Base-by-base conservation (phyloP, 1,140 invertebrate species). In the Anastrepha ludens region DNA sequence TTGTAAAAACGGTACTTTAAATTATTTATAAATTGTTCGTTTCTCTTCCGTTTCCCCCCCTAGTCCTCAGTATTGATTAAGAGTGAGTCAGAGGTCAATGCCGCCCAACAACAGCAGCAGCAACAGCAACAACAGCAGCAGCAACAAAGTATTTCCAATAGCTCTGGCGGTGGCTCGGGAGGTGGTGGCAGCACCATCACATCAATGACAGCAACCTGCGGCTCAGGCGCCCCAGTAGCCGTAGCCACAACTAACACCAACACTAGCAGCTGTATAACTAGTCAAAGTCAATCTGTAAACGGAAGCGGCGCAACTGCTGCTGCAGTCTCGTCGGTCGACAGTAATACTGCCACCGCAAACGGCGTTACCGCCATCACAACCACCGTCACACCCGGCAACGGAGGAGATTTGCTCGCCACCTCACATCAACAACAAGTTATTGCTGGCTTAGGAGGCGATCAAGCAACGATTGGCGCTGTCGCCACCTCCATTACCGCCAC, bases 1-100 rank as follows among this genome's bases (percentile, higher is more conserved):
- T 55, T 2, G 50, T 11, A 55, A 55, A 8, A 55, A 1, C 11
- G 6, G 2, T 55, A 2, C 6, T 6, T 11, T 55, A 55, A 55
- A 55, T 55, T 55, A 55, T 55, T 55, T 55, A 55, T 11, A 55
- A 55, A 55, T 9, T 29, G n/a, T 29, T 47, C 55, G 15, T 85
- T 88, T 87, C 85, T 39, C n/a, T 50, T 60, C n/a, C 87, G 11
- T 88, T 86, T 88, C 87, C 87, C 70, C 41, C 58, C 86, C 85
- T 89, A 93, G 92, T 92, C 92, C 88, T 93, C 92, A 93, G 92
- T 93, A 93, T 93, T 93, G 92, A 90, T 92, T 59, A 88, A 89
- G 85, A 87, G n/a, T 87, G 90, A 92, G 65, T 20, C 89, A 86
- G 89, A 89, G 62, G 85, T 44, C 20, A 70, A 20, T 58, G 64